Conservation (phyloP, 2,888 invertebrate species). For the Gastrophysa polygoni region DNA sequence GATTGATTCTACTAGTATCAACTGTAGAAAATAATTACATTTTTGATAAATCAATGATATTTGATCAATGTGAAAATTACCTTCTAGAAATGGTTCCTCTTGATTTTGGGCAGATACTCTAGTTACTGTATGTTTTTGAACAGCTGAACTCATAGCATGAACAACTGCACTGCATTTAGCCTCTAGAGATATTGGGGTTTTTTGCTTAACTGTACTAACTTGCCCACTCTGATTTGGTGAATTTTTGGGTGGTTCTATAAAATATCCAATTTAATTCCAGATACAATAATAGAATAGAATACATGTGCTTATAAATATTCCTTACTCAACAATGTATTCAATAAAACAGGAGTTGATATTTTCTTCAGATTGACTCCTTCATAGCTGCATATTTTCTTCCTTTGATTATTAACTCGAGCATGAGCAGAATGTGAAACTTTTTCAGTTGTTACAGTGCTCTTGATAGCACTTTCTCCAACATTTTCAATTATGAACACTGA, state of each 20-base stretch:
- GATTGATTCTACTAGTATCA: background rate
- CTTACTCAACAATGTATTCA: background rate
- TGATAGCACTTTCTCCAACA: background rate
- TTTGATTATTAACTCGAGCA: background rate
- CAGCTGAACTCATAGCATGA: background rate
- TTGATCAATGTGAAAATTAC: too few relatives aligned
- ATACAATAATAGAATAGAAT: too few relatives aligned
- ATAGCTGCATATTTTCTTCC: background rate
- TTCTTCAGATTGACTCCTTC: background rate
- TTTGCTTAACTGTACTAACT: background rate
- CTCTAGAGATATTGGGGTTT: background rate
- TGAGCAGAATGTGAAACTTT: background rate
- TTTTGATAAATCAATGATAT: background rate
- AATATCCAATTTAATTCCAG: background rate
- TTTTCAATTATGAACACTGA: background rate
- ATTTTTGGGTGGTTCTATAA: background rate
- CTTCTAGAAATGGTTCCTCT: slow-evolving; percentile 6
- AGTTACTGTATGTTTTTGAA: background rate
- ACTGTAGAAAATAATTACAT: background rate
- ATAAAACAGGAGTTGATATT: background rate
- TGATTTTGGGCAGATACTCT: background rate
- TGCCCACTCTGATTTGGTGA: background rate
- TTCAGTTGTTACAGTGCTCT: background rate
- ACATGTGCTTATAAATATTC: too few relatives aligned
- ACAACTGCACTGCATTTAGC: background rate